Evolutionary conservation across 2,888 invertebrate species (phyloP), one percentile per base, ranked within the genome.

Genomic region (Mycalesis mineus): DNA sequence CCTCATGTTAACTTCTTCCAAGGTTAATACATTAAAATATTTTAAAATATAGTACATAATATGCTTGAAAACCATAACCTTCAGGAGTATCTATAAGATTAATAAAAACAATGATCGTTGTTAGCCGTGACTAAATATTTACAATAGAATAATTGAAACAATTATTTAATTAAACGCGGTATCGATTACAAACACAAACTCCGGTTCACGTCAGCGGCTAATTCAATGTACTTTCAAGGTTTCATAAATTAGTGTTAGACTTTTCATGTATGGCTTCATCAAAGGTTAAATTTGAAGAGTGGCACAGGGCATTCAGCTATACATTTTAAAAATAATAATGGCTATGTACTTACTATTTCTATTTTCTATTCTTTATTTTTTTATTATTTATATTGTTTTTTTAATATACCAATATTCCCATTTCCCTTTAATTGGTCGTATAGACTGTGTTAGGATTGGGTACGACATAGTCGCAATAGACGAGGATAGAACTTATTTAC

Each of bases 121-220:
- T 15, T 49, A 74, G 64, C 53, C 55, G 57, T 66, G 58, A 61
- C 65, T 57, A 64, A 67, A 29, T 14, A 36, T 13, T 66, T 65
- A 65, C 57, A 40, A 29, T 40, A 41, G 8, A 64, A 62, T 62
- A 61, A 65, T 68, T 65, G 58, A 59, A 57, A 60, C 65, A 66
- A 70, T 71, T 71, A 70, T 74, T 69, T 68, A 66, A 73, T 75
- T 65, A 65, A 69, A 65, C 56, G 56, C 42, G 50, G 60, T 72
- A 73, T 75, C 69, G 58, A 77, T 78, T 75, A 58, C 69, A 64
- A 66, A 69, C 72, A 65, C 28, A 44, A 50, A 56, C 42, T 50
- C 7, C 17, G 9, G 29, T 44, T 39, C 47, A 44, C 13, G 40
- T 51, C 11, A 33, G 15, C 49, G 36, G 31, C 29, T 51, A 29